phyloP scores from a whole-genome alignment of 1,140 invertebrate species.

The Sitodiplosis mosellana region DNA sequence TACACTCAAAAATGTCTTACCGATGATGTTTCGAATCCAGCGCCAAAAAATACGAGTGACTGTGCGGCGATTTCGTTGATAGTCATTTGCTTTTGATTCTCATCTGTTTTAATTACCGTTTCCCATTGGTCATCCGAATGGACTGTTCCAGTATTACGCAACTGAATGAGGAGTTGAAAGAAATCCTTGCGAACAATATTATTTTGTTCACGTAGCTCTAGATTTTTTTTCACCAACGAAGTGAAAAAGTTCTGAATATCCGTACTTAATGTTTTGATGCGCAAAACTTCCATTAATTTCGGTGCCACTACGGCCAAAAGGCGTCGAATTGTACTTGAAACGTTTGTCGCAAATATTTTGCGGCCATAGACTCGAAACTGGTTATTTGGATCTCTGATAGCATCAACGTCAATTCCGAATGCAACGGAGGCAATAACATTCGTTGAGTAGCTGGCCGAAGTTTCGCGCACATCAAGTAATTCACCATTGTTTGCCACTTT shows the following conservation, averaged over 20 bases:
- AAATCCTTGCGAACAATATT: slow-evolving; percentile 14
- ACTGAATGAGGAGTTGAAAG: slow-evolving; percentile 13
- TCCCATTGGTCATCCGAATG: neutral
- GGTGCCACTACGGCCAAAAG: slow-evolving; percentile 6
- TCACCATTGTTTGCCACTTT: neutral
- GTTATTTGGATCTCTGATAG: neutral
- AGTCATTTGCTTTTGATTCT: slow-evolving; percentile 1
- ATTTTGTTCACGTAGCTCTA: slow-evolving; percentile 16
- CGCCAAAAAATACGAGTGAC: slow-evolving; percentile 12
- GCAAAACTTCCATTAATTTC: slow-evolving; percentile 12
- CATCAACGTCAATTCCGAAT: slow-evolving; percentile 15
- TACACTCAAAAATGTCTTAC: no score
- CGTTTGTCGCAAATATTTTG: neutral
- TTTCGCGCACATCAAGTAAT: slow-evolving; percentile 18
- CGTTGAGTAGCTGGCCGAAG: slow-evolving; percentile 22
- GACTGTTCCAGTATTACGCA: slow-evolving; percentile 16
- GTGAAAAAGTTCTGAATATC: slow-evolving; percentile 15
- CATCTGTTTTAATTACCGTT: neutral
- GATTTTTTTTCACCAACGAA: slow-evolving; percentile 11
- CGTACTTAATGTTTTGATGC: slow-evolving; percentile 9
- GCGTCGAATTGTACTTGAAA: neutral
- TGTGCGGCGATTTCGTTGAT: slow-evolving; percentile 18
- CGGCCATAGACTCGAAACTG: neutral
- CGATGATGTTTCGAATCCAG: neutral
- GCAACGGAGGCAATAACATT: slow-evolving; percentile 26